phyloP scores from a whole-genome alignment of 2,797 vertebrate genomes.

The Sylvilagus floridanus region DNA sequence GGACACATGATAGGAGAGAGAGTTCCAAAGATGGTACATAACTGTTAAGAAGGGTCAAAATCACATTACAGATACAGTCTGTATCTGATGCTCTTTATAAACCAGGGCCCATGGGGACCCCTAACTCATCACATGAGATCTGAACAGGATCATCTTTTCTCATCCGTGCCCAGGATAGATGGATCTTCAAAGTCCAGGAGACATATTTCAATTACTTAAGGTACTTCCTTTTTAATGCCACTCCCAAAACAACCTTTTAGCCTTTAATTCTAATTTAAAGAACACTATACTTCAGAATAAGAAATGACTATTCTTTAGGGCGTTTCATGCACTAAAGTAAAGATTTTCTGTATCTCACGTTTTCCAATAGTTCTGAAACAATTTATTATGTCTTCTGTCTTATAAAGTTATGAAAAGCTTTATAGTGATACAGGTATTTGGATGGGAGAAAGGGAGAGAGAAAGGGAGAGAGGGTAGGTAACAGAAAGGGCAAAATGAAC shows the following conservation, averaged over 20 bases:
- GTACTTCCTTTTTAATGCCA: not conserved
- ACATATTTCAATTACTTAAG: not conserved
- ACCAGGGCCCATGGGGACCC: not conserved
- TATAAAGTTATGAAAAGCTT: not conserved
- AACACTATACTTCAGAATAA: not conserved
- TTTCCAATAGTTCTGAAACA: not conserved
- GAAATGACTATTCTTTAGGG: not conserved
- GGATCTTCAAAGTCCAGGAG: not conserved
- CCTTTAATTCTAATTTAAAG: conserved; percentile 34
- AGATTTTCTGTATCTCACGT: not conserved
- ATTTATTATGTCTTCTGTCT: not conserved
- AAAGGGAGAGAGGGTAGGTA: not conserved
- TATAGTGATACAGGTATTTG: not conserved
- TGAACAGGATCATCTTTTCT: not conserved
- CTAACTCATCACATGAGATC: not conserved
- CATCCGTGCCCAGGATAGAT: not conserved
- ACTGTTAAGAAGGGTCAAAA: not conserved
- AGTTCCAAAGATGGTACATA: not conserved
- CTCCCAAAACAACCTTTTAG: not conserved
- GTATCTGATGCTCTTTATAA: not conserved
- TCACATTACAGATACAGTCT: not conserved
- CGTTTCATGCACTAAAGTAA: not conserved
- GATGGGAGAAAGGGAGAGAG: not conserved
- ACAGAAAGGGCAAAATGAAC: not conserved
- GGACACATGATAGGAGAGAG: not conserved